phyloP scores from a whole-genome alignment of 2,888 invertebrate genomes.

The Mythimna pallens region DNA sequence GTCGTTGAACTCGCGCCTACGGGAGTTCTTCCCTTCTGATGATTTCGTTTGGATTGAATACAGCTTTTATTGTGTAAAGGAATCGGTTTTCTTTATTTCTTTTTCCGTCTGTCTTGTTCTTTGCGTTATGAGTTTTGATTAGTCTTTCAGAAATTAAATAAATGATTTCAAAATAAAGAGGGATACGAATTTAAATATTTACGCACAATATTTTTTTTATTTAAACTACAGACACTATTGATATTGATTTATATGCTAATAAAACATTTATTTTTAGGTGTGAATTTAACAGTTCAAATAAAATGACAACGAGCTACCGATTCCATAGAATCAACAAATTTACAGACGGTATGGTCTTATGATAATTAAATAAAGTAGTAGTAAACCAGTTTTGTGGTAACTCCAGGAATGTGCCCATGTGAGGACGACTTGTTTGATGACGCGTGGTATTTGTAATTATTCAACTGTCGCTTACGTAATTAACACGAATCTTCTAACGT shows the following conservation, averaged over 20 bases:
- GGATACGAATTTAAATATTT: neutral
- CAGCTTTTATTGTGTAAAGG: constrained; percentile 65
- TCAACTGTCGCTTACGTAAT: constrained; percentile 53
- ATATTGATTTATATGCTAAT: neutral
- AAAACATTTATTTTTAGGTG: neutral
- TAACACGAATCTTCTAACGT: constrained; percentile 29
- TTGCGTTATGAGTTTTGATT: constrained; percentile 32
- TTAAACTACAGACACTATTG: neutral
- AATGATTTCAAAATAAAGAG: neutral
- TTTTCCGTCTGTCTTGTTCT: constrained; percentile 35
- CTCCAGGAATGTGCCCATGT: constrained; percentile 56
- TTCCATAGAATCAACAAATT: constrained; percentile 39
- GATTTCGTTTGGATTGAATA: constrained; percentile 75
- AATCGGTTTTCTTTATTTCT: constrained; percentile 43
- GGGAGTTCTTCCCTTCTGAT: constrained; percentile 74
- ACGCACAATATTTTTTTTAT: neutral
- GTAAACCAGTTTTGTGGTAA: constrained; percentile 56
- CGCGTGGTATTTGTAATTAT: constrained; percentile 50
- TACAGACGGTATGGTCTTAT: constrained; percentile 22
- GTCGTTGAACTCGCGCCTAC: constrained; percentile 78
- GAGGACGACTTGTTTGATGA: constrained; percentile 40
- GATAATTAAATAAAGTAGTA: constrained; percentile 31
- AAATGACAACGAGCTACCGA: constrained; percentile 20
- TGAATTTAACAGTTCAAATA: neutral
- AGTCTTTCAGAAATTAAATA: constrained; percentile 9